Evolutionary conservation across 2,797 vertebrate genomes (phyloP).

Genomic region (Channa striata): DNA sequence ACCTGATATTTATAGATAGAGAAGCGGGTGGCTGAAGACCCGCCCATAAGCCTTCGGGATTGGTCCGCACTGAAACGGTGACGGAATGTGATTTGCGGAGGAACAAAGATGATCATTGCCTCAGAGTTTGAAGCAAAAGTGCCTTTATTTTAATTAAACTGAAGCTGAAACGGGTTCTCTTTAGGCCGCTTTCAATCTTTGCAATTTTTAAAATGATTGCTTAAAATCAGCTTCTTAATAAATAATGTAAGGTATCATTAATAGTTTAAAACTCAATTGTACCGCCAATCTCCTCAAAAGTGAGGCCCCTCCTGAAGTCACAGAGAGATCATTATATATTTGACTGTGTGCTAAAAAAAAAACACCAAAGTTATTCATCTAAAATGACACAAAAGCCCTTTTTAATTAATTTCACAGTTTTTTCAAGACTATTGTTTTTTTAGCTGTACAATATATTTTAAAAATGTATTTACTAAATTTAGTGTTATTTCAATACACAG

Average conservation of each 20-base stretch:
- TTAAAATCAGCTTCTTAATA: not conserved
- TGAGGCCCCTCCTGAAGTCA: too few species aligned
- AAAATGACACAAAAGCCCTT: too few species aligned
- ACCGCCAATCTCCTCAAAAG: too few species aligned
- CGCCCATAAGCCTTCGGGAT: constrained; percentile 29
- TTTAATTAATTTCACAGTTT: too few species aligned
- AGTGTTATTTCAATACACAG: too few species aligned
- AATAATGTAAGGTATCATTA: not conserved
- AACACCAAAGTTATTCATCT: too few species aligned
- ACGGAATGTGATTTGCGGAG: constrained; percentile 43
- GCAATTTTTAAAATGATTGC: not conserved
- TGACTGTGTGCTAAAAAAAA: not conserved
- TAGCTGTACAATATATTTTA: too few species aligned
- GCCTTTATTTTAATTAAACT: not conserved
- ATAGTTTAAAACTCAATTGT: not conserved
- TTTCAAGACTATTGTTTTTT: too few species aligned
- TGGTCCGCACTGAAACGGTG: constrained; percentile 25
- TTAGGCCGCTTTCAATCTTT: too few species aligned
- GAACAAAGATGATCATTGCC: not conserved
- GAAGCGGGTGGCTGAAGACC: not conserved
- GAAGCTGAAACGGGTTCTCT: not conserved
- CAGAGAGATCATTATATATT: not conserved
- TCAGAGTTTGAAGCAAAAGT: constrained; percentile 17
- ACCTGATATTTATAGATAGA: constrained; percentile 61
- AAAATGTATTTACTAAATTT: too few species aligned